Evolutionary conservation across 2,113 vertebrate species (phyloP).

Genomic region (Nesospiza acunhae): DNA sequence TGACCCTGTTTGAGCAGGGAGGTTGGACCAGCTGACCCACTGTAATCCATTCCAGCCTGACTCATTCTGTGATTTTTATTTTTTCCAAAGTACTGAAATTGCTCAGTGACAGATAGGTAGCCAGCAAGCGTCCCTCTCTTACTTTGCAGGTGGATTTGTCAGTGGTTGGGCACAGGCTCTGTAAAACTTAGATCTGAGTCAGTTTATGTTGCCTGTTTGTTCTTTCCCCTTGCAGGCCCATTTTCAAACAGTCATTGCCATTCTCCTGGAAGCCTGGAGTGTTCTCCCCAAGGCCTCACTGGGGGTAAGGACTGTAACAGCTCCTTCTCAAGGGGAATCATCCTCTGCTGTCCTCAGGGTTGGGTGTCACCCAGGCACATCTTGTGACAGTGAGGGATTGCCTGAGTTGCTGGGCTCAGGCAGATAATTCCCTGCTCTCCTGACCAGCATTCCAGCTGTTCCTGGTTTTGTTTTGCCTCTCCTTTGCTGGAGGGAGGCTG

Average conservation of each 20-base stretch:
- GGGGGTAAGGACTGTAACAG: not conserved
- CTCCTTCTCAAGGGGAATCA: not conserved
- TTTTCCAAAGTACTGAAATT: not conserved
- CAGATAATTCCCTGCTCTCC: not conserved
- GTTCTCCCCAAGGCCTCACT: fast-evolving
- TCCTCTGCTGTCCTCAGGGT: not conserved
- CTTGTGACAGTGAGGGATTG: fast-evolving
- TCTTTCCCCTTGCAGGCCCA: not conserved
- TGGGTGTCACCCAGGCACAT: not conserved
- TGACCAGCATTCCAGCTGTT: not conserved
- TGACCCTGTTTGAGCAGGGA: not conserved
- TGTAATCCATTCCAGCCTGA: not conserved
- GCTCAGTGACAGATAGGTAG: fast-evolving
- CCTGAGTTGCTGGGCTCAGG: not conserved
- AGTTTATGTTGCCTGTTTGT: not conserved
- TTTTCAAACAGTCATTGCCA: not conserved
- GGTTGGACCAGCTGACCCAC: not conserved
- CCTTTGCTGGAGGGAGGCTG: not conserved
- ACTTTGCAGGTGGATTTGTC: not conserved
- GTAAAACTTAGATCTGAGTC: not conserved
- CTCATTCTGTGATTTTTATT: not conserved
- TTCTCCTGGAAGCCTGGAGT: not conserved
- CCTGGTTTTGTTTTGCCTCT: not conserved
- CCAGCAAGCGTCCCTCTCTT: not conserved
- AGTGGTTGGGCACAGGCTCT: not conserved